Percentiles rank a stretch among this genome's conserved stretches.
Conservation (phyloP, 2,888 invertebrate genomes). For the Acrocera orbiculus region DNA sequence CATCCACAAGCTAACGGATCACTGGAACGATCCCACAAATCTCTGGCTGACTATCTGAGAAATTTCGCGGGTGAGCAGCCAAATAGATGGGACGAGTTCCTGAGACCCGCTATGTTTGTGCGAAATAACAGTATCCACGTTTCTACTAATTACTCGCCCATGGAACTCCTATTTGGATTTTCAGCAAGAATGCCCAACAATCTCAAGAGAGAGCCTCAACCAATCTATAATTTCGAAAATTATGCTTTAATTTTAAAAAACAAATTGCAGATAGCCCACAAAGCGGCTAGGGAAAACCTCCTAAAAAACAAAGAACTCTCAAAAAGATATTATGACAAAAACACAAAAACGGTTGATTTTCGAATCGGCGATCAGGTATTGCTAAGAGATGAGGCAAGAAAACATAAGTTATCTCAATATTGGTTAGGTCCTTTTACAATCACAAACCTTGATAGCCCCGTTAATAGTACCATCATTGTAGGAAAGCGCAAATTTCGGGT, state of each 20-base stretch:
- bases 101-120: no score
- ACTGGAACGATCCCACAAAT: no score
- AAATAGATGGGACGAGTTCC: no score
- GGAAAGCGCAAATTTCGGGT: no score
- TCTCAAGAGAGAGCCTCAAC: background rate
- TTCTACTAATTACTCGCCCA: slow-evolving; percentile 5
- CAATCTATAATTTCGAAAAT: background rate
- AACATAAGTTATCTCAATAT: background rate
- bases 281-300: background rate
- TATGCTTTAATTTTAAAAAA: background rate
- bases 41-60: no score
- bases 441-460: no score
- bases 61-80: no score
- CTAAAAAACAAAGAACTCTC: background rate
- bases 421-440: background rate
- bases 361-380: background rate
- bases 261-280: background rate
- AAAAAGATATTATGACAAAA: background rate
- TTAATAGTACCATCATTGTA: no score
- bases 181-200: slow-evolving; percentile 1
- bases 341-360: background rate
- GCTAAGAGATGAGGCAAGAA: background rate
- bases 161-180: background rate
- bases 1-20: no score
- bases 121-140: no score